Evolutionary conservation across 2,113 vertebrate genomes (phyloP).

Genomic region (Argyrosomus japonicus): DNA sequence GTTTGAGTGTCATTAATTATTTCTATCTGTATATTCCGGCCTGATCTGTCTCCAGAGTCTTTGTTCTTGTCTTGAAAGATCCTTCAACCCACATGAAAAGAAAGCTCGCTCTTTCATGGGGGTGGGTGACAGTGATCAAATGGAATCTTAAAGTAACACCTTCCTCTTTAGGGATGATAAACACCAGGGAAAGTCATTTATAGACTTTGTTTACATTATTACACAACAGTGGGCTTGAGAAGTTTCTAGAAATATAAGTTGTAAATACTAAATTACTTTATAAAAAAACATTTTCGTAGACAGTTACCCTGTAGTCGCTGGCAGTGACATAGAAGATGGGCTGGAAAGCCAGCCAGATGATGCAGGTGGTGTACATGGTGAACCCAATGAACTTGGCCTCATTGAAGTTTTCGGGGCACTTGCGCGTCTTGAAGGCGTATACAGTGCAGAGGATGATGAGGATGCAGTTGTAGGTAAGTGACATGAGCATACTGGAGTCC

Average conservation of each 20-base stretch:
- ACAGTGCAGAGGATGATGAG: slow-evolving; percentile 97
- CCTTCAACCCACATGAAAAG: slow-evolving; percentile 60
- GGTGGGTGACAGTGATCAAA: slow-evolving; percentile 67
- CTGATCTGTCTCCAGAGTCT: slow-evolving; percentile 60
- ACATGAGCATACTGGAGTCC: slow-evolving; percentile 96
- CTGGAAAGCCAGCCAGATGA: slow-evolving; percentile 99
- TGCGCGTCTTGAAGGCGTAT: slow-evolving; percentile 98
- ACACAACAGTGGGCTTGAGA: slow-evolving; percentile 1
- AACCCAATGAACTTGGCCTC: slow-evolving; percentile 99
- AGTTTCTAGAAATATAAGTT: slow-evolving; percentile 17
- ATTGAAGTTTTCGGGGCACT: slow-evolving; percentile 99
- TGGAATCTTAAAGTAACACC: slow-evolving; percentile 59
- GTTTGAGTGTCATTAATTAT: slow-evolving; percentile 57
- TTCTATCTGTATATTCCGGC: slow-evolving; percentile 45
- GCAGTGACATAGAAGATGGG: slow-evolving; percentile 99
- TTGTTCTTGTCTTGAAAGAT: slow-evolving; percentile 69
- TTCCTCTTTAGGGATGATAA: slow-evolving; percentile 40
- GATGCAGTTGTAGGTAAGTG: slow-evolving; percentile 95
- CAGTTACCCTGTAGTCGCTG: slow-evolving; percentile 96
- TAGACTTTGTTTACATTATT: slow-evolving; percentile 51
- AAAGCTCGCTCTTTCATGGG: slow-evolving; percentile 54
- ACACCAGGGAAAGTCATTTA: slow-evolving; percentile 54
- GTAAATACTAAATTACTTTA: slow-evolving; percentile 1
- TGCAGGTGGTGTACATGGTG: slow-evolving; percentile 99
- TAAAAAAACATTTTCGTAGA: not conserved